Evolutionary conservation across 1,140 invertebrate genomes (phyloP).

Genomic region (Cecropterus lyciades): DNA sequence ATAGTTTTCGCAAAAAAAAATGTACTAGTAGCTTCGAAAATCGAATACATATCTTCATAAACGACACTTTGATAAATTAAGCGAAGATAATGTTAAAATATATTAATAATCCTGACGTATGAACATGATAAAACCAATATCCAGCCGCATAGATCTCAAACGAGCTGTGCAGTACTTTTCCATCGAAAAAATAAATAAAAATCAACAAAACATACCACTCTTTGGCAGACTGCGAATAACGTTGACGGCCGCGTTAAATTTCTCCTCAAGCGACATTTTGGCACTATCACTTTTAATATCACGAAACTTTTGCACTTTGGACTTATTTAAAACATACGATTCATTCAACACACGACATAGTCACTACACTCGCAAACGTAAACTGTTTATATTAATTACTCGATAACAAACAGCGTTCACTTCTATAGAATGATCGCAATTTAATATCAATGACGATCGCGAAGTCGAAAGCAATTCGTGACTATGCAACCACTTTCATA

Average conservation of each 20-base stretch:
- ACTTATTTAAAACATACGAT: slow-evolving; percentile 47
- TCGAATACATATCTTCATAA: background rate
- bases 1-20: too few species aligned
- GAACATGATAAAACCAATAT: background rate
- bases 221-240: slow-evolving; percentile 94
- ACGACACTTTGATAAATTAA: background rate
- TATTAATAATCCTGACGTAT: background rate
- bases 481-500: background rate
- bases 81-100: background rate
- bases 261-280: slow-evolving; percentile 91
- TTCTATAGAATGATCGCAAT: background rate
- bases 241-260: slow-evolving; percentile 94
- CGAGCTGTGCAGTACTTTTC: slow-evolving; percentile 11
- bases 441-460: background rate
- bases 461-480: background rate
- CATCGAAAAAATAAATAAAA: slow-evolving; percentile 25
- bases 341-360: slow-evolving; percentile 36
- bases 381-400: slow-evolving; percentile 16
- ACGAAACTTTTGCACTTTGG: slow-evolving; percentile 71
- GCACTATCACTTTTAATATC: slow-evolving; percentile 52
- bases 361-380: slow-evolving; percentile 40
- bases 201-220: slow-evolving; percentile 88
- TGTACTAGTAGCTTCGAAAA: background rate
- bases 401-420: slow-evolving; percentile 30
- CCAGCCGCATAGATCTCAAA: background rate